Conservation (phyloP, 2,797 vertebrate genomes). For the Coracias cyanogaster region DNA sequence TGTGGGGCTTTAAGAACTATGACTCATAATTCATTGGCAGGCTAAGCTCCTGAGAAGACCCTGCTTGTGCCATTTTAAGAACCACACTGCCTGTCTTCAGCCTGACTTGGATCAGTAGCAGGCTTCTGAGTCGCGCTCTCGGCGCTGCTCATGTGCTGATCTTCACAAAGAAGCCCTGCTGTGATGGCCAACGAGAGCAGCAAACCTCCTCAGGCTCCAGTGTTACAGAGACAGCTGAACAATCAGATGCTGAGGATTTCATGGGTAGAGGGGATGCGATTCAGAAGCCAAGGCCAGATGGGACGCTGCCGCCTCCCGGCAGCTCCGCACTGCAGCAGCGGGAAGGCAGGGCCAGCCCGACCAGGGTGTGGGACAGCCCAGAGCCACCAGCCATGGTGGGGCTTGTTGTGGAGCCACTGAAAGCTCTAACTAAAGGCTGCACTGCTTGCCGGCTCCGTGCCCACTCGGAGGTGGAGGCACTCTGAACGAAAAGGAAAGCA, state of each 20-base stretch:
- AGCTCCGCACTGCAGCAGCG: not conserved
- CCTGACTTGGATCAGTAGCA: rapidly evolving
- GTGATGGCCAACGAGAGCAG: not conserved
- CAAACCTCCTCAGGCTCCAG: rapidly evolving
- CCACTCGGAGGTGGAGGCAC: not conserved
- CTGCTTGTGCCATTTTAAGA: not conserved
- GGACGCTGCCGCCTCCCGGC: not conserved
- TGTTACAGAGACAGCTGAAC: not conserved
- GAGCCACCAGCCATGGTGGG: rapidly evolving
- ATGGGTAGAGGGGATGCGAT: rapidly evolving
- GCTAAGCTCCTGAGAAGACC: not conserved
- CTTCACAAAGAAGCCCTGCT: not conserved
- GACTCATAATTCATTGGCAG: not conserved
- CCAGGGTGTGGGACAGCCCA: rapidly evolving
- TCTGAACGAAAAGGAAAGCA: not conserved
- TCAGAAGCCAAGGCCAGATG: not conserved
- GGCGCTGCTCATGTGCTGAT: too few species aligned
- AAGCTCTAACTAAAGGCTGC: not conserved
- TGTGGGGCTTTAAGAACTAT: not conserved
- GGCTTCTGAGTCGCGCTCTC: not conserved
- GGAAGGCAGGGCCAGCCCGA: not conserved
- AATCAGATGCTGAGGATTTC: not conserved
- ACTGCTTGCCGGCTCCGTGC: not conserved
- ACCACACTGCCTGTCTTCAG: not conserved
- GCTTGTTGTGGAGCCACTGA: not conserved